Evolutionary conservation across 2,797 vertebrate genomes (phyloP).

Genomic region (Xenopus petersii): DNA sequence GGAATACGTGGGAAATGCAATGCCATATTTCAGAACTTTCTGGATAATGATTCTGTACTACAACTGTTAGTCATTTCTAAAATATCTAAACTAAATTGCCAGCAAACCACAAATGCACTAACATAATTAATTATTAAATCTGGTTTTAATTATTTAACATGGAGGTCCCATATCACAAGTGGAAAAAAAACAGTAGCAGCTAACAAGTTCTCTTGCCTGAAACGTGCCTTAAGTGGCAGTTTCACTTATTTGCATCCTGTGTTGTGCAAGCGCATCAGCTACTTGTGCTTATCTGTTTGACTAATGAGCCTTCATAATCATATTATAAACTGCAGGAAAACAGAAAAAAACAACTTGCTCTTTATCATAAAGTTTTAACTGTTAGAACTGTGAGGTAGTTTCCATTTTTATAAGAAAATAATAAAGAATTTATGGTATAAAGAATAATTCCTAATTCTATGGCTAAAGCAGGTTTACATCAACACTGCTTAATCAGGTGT

Average conservation of each 20-base stretch:
- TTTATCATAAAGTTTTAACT: background rate
- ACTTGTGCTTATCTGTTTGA: constrained; percentile 33
- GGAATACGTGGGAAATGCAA: too few species aligned
- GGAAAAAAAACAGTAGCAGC: background rate
- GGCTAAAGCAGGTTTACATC: too few species aligned
- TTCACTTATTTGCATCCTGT: constrained; percentile 3
- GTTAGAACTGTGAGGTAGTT: background rate
- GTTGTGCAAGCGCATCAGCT: constrained; percentile 8
- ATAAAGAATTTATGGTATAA: too few species aligned
- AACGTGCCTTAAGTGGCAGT: background rate
- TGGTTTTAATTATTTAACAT: background rate
- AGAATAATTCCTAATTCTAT: too few species aligned
- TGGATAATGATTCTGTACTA: too few species aligned
- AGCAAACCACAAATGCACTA: background rate
- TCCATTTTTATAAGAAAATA: background rate
- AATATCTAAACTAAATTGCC: too few species aligned
- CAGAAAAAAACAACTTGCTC: constrained; percentile 6
- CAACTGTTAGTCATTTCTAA: too few species aligned
- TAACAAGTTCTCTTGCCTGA: background rate
- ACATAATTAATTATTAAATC: background rate
- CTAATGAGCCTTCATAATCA: constrained; percentile 32
- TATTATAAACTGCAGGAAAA: constrained; percentile 21
- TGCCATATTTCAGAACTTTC: too few species aligned
- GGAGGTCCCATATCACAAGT: background rate
- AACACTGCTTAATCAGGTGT: too few species aligned